These are phyloP conservation scores for Malacosoma neustria DNA, from an alignment of 2,888 invertebrate genomes.

Conservation along the genomic window DNA sequence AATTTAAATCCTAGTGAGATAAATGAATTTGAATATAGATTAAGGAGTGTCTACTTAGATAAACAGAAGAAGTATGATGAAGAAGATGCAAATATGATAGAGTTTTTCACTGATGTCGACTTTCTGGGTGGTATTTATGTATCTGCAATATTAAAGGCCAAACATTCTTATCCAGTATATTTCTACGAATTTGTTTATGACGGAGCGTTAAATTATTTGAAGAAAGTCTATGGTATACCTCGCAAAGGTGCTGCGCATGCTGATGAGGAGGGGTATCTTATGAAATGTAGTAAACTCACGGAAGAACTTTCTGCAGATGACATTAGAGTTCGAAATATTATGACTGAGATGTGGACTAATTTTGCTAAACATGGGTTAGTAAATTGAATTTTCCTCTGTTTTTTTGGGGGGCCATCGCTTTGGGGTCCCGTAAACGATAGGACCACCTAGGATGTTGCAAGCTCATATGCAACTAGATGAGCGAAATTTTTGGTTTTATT, in stretches of 20 bases:
- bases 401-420: too few species aligned
- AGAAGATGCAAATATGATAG: slow-evolving; percentile 46
- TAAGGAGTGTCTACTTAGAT: slow-evolving; percentile 61
- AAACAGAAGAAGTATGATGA: slow-evolving; percentile 39
- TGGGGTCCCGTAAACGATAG: too few species aligned
- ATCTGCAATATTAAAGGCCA: slow-evolving; percentile 40
- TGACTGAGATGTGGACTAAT: slow-evolving; percentile 77
- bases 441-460: too few species aligned
- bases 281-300: slow-evolving; percentile 41
- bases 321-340: slow-evolving; percentile 43
- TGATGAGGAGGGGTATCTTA: slow-evolving; percentile 76
- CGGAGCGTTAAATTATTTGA: slow-evolving; percentile 68
- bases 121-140: slow-evolving; percentile 50
- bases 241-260: slow-evolving; percentile 74
- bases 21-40: slow-evolving; percentile 28
- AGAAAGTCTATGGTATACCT: slow-evolving; percentile 48
- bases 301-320: slow-evolving; percentile 34
- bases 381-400: too few species aligned
- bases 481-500: too few species aligned
- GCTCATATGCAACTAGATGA: too few species aligned
- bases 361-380: slow-evolving; percentile 75
- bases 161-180: slow-evolving; percentile 58
- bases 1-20: slow-evolving; percentile 28
- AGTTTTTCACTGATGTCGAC: slow-evolving; percentile 65
- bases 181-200: slow-evolving; percentile 75